phyloP scores from a whole-genome alignment of 2,113 vertebrate species.

The Clarias magur region DNA sequence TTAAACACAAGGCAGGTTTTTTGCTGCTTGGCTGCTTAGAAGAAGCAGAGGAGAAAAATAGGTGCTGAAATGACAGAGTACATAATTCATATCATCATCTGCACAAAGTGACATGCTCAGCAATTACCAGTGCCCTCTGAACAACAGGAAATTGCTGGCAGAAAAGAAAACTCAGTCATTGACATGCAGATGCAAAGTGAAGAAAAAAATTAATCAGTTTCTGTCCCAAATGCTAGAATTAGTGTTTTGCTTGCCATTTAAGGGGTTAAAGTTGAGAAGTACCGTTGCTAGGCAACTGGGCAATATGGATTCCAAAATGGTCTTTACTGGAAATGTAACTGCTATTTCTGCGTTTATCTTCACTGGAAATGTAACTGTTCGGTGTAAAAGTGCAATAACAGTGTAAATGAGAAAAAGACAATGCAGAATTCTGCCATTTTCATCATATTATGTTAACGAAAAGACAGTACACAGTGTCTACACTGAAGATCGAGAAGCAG shows the following conservation, averaged over 20 bases:
- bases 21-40: background rate
- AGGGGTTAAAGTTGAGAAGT: background rate
- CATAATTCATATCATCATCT: conserved; percentile 56
- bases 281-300: background rate
- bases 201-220: background rate
- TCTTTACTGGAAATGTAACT: background rate
- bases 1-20: background rate
- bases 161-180: background rate
- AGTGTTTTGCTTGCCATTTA: background rate
- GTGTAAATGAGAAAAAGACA: background rate
- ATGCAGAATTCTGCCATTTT: background rate
- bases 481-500: background rate
- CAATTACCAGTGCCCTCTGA: conserved; percentile 47
- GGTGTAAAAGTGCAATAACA: background rate
- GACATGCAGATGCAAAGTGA: background rate
- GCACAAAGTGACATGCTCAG: conserved; percentile 39
- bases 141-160: conserved; percentile 14
- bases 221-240: background rate
- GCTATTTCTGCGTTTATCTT: background rate
- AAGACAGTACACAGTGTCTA: background rate
- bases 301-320: background rate
- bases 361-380: background rate
- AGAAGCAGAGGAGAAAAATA: background rate
- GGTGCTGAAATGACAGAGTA: conserved; percentile 26
- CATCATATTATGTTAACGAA: background rate